Base-by-base conservation (phyloP, 1,140 invertebrate species). In the Rhagoletis zephyria region DNA sequence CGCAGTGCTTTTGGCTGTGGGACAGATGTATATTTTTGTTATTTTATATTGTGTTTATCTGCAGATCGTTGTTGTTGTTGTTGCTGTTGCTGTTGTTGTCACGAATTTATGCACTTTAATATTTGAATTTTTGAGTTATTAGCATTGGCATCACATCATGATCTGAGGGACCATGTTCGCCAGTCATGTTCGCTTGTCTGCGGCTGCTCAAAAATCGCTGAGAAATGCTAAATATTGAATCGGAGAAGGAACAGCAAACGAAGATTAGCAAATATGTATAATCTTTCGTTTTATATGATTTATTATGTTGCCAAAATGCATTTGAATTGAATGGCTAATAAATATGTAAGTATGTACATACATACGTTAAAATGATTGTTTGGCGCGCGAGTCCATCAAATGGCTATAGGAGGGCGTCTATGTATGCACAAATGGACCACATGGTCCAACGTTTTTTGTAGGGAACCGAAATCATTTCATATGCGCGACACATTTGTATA, bases 81-180 rank as follows among this genome's bases (percentile, higher is more conserved):
- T 65, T 65, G 16, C 5, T 60, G n/a, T 60, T 12, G 9, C 63
- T 85, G 30, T 85, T 60, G 42, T 61, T 85, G 59, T 85, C 60
- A 85, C 85, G 60, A 85, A 61, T 85, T 85, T 85, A 85, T 85
- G 85, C 56, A 85, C 42, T 85, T 85, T 85, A 61, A 85, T 85
- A 63, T n/a, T n/a, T 59, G 74, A 51, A 48, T 81, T 61, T 85
- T 85, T 85, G 85, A 85, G 59, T 85, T 85, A 85, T 85, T 85
- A 85, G 85, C 85, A 63, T 85, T 59, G 85, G 85, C 85, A 85
- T 85, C 85, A 85, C 85, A 85, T 85, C 85, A 85, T 85, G 85
- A 85, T 85, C 85, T 85, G 60, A 85, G 60, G 40, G 85, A 85
- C 56, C 56, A 85, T 85, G 85, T 85, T 63, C 60, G 60, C 56